A percentile compares a stretch with the other conserved stretches of the same genome.
phyloP scores from a whole-genome alignment of 2,888 invertebrate species.

The Hypsopygia costalis region DNA sequence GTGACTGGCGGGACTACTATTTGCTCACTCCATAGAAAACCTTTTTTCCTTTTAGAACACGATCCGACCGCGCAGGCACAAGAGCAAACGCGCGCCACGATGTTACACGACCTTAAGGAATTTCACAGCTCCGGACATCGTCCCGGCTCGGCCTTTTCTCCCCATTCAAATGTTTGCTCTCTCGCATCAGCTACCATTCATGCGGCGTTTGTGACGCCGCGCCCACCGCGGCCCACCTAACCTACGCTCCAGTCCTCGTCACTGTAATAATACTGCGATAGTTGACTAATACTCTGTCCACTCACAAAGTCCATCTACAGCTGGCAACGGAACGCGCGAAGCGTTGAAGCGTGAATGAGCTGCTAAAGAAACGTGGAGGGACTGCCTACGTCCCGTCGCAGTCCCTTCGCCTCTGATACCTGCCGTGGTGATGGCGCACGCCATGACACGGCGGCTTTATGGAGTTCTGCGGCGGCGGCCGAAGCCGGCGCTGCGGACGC shows the following conservation, averaged over 20 bases:
- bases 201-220: slow-evolving; percentile 66
- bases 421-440: slow-evolving; percentile 69
- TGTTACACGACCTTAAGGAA: slow-evolving; percentile 76
- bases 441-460: slow-evolving; percentile 63
- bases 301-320: slow-evolving; percentile 75
- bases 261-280: slow-evolving; percentile 80
- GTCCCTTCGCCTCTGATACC: slow-evolving; percentile 68
- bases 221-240: slow-evolving; percentile 65
- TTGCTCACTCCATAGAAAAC: slow-evolving; percentile 71
- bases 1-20: slow-evolving; percentile 71
- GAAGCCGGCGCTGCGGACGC: slow-evolving; percentile 68
- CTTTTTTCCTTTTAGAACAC: slow-evolving; percentile 77
- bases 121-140: slow-evolving; percentile 72
- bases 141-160: slow-evolving; percentile 61
- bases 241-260: slow-evolving; percentile 77
- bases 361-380: slow-evolving; percentile 49
- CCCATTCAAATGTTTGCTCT: slow-evolving; percentile 73
- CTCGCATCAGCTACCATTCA: slow-evolving; percentile 76
- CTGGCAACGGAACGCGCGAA: slow-evolving; percentile 76
- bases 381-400: slow-evolving; percentile 69
- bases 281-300: slow-evolving; percentile 80
- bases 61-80: slow-evolving; percentile 64
- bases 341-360: slow-evolving; percentile 75
- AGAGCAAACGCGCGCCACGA: slow-evolving; percentile 75
- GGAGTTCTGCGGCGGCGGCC: slow-evolving; percentile 58